A percentile compares a stretch with the other conserved stretches of the same genome.
Evolutionary conservation across 2,888 invertebrate genomes (phyloP).

Genomic region (Polydrusus cervinus): DNA sequence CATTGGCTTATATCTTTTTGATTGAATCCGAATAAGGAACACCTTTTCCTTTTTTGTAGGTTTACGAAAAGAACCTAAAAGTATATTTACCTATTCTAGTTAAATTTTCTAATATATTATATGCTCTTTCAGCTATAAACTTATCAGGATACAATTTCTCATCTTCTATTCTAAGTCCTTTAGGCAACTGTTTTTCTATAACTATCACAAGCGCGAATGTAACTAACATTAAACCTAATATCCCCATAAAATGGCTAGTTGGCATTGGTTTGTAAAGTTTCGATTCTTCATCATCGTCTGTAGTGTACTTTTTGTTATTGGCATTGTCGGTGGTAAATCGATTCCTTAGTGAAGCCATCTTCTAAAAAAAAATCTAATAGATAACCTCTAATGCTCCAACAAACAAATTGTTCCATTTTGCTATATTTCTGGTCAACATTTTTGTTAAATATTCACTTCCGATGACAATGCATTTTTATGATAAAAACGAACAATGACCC

Average conservation of each 20-base stretch:
- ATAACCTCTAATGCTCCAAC: too few relatives aligned
- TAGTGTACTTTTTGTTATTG: conserved; percentile 29
- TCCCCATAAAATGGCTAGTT: conserved; percentile 72
- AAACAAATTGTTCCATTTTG: too few relatives aligned
- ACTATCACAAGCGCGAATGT: conserved; percentile 74
- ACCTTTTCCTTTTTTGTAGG: too few relatives aligned
- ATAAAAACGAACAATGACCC: too few relatives aligned
- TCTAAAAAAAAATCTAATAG: conserved; percentile 27
- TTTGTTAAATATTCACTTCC: too few relatives aligned
- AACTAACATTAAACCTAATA: conserved; percentile 73
- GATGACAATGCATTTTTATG: too few relatives aligned
- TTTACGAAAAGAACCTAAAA: too few relatives aligned
- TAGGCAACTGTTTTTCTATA: conserved; percentile 77
- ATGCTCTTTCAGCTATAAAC: conserved; percentile 79
- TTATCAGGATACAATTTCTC: conserved; percentile 68
- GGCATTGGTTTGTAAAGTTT: conserved; percentile 69
- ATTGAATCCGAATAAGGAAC: too few relatives aligned
- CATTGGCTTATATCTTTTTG: too few relatives aligned
- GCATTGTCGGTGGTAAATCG: conserved; percentile 37
- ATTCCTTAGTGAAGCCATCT: conserved; percentile 48
- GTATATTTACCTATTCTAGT: conserved; percentile 71
- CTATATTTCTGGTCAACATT: too few relatives aligned
- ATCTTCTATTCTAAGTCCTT: conserved; percentile 71
- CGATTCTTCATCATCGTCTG: conserved; percentile 55
- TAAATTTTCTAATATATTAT: conserved; percentile 77